A percentile compares a stretch with the other conserved stretches of the same genome.
Evolutionary conservation across 2,797 vertebrate genomes (phyloP).

Genomic region (Melanotaenia maccullochi): DNA sequence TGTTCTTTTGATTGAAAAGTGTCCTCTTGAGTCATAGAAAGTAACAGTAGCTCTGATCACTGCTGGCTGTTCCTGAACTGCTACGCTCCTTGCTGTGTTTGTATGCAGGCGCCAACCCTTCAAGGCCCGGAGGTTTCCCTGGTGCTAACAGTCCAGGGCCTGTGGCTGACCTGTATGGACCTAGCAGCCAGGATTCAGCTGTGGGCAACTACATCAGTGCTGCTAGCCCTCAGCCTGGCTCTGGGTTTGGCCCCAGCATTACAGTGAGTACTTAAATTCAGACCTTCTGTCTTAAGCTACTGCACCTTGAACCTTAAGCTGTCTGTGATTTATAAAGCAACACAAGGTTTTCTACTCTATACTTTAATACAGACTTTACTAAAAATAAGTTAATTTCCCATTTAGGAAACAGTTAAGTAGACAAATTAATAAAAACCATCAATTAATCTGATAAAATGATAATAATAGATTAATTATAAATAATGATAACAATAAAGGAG

Average conservation of each 20-base stretch:
- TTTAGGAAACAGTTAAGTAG: not conserved
- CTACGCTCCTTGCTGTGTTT: conserved; percentile 87
- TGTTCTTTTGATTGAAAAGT: conserved; percentile 63
- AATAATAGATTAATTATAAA: not conserved
- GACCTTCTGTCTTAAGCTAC: conserved; percentile 7
- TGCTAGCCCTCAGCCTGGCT: conserved; percentile 96
- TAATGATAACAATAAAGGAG: not conserved
- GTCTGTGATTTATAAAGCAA: conserved; percentile 13
- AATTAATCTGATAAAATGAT: not conserved
- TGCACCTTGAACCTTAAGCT: conserved; percentile 26
- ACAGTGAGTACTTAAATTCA: conserved; percentile 85
- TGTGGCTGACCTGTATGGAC: conserved; percentile 95
- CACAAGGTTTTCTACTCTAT: not conserved
- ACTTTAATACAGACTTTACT: not conserved
- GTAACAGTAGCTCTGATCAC: not conserved
- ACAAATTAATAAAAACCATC: not conserved
- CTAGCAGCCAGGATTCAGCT: conserved; percentile 95
- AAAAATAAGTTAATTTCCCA: not conserved
- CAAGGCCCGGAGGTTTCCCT: conserved; percentile 95
- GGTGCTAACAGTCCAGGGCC: conserved; percentile 98
- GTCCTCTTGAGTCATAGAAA: conserved; percentile 26
- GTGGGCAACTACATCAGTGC: conserved; percentile 90
- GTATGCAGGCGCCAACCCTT: conserved; percentile 93
- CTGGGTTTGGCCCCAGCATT: conserved; percentile 94
- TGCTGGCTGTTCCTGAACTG: conserved; percentile 82